Base-by-base conservation (phyloP, 2,113 vertebrate genomes). In the Entomyzon cyanotis region DNA sequence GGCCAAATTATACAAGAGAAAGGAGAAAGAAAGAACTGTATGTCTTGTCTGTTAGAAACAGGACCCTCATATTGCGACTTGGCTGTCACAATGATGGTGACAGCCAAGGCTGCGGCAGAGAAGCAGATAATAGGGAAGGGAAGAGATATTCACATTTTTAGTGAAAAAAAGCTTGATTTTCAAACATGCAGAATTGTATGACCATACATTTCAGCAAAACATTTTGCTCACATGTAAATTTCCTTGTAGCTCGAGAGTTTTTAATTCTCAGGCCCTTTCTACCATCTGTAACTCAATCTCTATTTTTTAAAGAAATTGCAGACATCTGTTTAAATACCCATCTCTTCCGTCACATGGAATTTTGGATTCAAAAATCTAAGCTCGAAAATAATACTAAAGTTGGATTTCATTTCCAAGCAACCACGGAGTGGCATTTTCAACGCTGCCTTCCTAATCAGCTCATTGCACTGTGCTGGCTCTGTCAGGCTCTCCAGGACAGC, bases 291-390 rank as follows among this genome's bases (percentile, higher is more conserved):
- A 96, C 90, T 97, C 96, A 92, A 94, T 96, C 93, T 96, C 86
- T 93, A 70, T 94, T 97, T 96, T 94, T 96, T 84, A 89, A 96
- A 96, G 92, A 92, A 97, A 97, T 89, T 93, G 88, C 84, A 97
- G 96, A 91, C 96, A 97, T 97, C 95, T 97, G 97, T 94, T 97
- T 95, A 96, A 97, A 97, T 97, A 97, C 85, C 95, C 95, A 68
- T 95, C 95, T 95, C 89, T 96, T 96, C 90, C 85, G 5, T 96
- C 96, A 96, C 94, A 95, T 80, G 93, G 87, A 96, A 94, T 89
- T 94, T 93, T 92, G 77, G 82, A 96, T 96, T 95, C 73, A 93
- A 95, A 95, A 95, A 94, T 96, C 94, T 77, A 76, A 93, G 82
- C 87, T 97, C 44, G 7, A 92, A 91, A 94, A 92, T 95, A 96